Evolutionary conservation across 2,888 invertebrate genomes (phyloP), one percentile per base, ranked within the genome.

Genomic region (Hermodice carunculata): DNA sequence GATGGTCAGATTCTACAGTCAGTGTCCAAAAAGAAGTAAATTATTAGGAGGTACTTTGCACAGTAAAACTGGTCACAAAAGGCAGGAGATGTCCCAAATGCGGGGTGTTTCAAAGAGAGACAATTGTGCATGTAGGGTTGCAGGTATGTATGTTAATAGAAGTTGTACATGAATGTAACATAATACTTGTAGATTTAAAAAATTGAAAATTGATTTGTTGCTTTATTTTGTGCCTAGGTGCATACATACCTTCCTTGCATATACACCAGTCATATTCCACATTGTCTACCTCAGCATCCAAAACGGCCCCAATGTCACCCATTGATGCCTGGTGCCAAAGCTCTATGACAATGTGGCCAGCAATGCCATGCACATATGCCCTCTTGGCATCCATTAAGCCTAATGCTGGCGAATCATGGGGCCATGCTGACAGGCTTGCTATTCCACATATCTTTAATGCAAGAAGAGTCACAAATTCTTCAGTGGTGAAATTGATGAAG

Each of bases 381-480:
- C 42, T 6, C 4, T 29, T 31, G 11, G 19, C 40, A 14, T 8
- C 40, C 42, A 26, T 24, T 5, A 24, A 8, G 19, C 11, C 6
- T 17, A 22, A 6, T 14, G 14, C 6, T n/a, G 19, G 6, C 4
- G 34, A 4, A 22, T 19, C 42, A 11, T 19, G 6, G 3, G 56
- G 56, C 11, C 14, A 17, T 3, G 37, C 56, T 6, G 4, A 2
- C 3, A 56, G 3, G 6, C 22, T 56, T 5, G 5, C 3, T 5
- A 56, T 37, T 24, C 56, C 56, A 6, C 29, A 24, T 4, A 56
- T 14, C 11, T 14, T 56, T 42, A 56, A 40, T 8, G 56, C 42
- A 6, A 40, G 26, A 22, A 40, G 34, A 5, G 42, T 19, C 3
- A 56, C 19, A 24, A 40, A 42, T 4, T 37, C 56, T n/a, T 56